Evolutionary conservation across 2,113 vertebrate genomes (phyloP).

Genomic region (rabbit (Oryctolagus cuniculus)): DNA sequence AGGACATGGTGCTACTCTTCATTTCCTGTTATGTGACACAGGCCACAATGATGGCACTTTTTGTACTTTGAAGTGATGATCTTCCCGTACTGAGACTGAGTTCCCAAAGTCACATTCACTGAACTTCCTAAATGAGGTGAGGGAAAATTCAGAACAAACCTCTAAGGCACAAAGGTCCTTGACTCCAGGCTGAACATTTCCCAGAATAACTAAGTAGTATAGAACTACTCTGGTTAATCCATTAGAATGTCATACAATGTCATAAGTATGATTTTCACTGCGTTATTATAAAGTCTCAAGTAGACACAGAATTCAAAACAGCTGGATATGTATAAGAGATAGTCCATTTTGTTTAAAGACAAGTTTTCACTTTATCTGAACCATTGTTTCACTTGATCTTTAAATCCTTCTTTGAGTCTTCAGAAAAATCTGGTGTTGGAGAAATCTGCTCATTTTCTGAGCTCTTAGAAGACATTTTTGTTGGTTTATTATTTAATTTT

Average conservation of each 20-base stretch:
- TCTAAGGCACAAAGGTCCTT: slow-evolving; percentile 31
- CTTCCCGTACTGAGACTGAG: slow-evolving; percentile 61
- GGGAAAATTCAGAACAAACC: slow-evolving; percentile 52
- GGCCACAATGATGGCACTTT: slow-evolving; percentile 74
- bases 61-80: slow-evolving; percentile 75
- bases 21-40: slow-evolving; percentile 78
- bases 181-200: neutral
- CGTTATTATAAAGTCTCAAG: neutral
- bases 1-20: slow-evolving; percentile 46
- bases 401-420: neutral
- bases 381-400: neutral
- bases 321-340: neutral
- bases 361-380: slow-evolving; percentile 36
- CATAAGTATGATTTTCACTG: neutral
- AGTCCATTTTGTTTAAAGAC: slow-evolving; percentile 34
- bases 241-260: too few relatives aligned
- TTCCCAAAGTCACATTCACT: slow-evolving; percentile 49
- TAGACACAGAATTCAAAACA: neutral
- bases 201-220: neutral
- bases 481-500: neutral
- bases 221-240: neutral
- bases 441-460: neutral
- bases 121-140: slow-evolving; percentile 62
- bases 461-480: neutral
- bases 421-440: neutral